Evolutionary conservation across 2,113 vertebrate species (phyloP).

Genomic region (Rissa tridactyla): DNA sequence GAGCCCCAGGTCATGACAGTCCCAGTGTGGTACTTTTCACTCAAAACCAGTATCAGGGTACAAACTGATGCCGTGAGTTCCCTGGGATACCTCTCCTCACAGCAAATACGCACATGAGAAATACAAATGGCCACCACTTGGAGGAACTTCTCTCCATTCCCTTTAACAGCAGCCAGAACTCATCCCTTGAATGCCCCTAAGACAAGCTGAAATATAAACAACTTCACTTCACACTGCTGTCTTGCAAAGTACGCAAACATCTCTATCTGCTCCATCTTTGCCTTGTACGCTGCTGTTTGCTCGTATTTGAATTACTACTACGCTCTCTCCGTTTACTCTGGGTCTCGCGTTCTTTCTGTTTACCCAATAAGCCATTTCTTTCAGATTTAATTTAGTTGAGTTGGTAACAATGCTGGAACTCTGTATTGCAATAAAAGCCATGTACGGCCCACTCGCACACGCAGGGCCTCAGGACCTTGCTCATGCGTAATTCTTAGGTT

Average conservation of each 20-base stretch:
- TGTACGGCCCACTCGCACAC: rapidly evolving
- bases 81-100: too few species aligned
- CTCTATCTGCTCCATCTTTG: not conserved
- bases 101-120: not conserved
- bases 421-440: not conserved
- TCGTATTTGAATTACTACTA: not conserved
- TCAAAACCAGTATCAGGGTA: not conserved
- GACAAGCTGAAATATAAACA: not conserved
- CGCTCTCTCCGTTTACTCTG: not conserved
- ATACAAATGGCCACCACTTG: not conserved
- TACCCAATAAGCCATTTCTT: not conserved
- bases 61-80: rapidly evolving
- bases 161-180: not conserved
- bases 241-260: not conserved
- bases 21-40: not conserved
- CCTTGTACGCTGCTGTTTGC: not conserved
- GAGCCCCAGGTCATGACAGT: not conserved
- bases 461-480: not conserved
- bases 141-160: not conserved
- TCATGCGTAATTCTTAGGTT: not conserved
- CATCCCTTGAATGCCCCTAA: not conserved
- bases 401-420: not conserved
- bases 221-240: not conserved
- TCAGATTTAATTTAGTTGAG: not conserved
- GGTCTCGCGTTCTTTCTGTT: not conserved